Percentiles rank a stretch among this genome's conserved stretches.
phyloP scores from a whole-genome alignment of 2,888 invertebrate species.

The Mycalesis mineus region DNA sequence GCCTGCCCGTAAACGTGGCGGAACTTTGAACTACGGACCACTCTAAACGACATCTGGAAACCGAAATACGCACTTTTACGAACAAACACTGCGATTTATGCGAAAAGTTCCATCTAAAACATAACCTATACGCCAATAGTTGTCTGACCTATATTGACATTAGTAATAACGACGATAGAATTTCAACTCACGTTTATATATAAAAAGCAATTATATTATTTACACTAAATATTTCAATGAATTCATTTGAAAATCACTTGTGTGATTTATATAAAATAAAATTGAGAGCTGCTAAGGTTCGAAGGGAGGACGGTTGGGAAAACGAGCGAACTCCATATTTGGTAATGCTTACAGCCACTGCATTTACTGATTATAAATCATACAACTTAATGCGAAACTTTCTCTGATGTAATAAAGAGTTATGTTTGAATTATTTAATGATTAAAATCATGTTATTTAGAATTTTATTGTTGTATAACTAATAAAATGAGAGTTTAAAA shows the following conservation, averaged over 20 bases:
- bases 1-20: constrained; percentile 96
- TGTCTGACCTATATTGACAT: constrained; percentile 75
- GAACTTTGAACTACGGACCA: constrained; percentile 98
- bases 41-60: constrained; percentile 94
- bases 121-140: constrained; percentile 66
- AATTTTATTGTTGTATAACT: constrained; percentile 8
- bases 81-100: constrained; percentile 54
- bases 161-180: constrained; percentile 44
- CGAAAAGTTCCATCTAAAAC: constrained; percentile 61
- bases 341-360: constrained; percentile 79
- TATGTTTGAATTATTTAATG: constrained; percentile 19
- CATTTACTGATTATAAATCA: constrained; percentile 52
- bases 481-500: constrained; percentile 36
- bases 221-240: constrained; percentile 67
- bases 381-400: constrained; percentile 12
- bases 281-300: constrained; percentile 75
- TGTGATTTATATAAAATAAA: constrained; percentile 63
- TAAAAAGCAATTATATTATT: constrained; percentile 56
- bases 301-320: constrained; percentile 79
- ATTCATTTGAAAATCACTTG: constrained; percentile 71
- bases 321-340: constrained; percentile 84
- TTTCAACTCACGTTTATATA: constrained; percentile 66
- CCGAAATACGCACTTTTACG: constrained; percentile 58
- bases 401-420: neutral
- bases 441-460: constrained; percentile 6